Base-by-base conservation (phyloP, 1,140 invertebrate species). In the Drosophila lacteicornis region DNA sequence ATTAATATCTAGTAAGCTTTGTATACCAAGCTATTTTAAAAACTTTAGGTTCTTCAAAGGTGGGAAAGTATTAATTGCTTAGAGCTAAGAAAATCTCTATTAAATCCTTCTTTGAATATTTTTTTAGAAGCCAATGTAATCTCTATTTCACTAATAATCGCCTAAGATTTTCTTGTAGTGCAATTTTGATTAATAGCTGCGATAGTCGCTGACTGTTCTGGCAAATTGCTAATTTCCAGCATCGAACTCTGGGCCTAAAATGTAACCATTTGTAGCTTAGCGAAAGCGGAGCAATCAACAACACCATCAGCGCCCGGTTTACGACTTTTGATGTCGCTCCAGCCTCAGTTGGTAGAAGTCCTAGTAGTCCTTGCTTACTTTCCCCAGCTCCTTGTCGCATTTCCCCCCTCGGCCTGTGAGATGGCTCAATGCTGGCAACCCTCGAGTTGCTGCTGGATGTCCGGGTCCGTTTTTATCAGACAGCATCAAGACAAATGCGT, bases 401-500 rank as follows among this genome's bases (percentile, higher is more conserved):
- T 40, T n/a, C 43, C 53, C 27, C 69, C 69, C 19, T 27, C 9
- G 15, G 33, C 13, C 47, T 40, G 46, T 75, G 63, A 77, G 63
- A 77, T 80, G 84, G 42, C 74, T 75, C 71, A 60, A 73, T 73
- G 51, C 50, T 43, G 19, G 50, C 86, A 84, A 90, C 85, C 84
- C 81, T 76, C 81, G 62, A 76, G 42, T 2, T 15, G 27, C 30
- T 53, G 50, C 49, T 27, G 17, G 25, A 42, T 36, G 74, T 43
- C 45, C 47, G 57, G 77, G 68, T 50, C 53, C 47, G 81, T 63
- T 76, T 85, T 91, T 91, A 91, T 91, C 90, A 80, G 84, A 75
- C 84, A 79, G 84, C 82, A 91, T 90, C 90, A 81, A 91, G 87
- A 91, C 88, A 91, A 90, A 90, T 91, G 84, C 82, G 82, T 91